Conservation (phyloP, 2,113 vertebrate genomes). For the Scolopax mira region DNA sequence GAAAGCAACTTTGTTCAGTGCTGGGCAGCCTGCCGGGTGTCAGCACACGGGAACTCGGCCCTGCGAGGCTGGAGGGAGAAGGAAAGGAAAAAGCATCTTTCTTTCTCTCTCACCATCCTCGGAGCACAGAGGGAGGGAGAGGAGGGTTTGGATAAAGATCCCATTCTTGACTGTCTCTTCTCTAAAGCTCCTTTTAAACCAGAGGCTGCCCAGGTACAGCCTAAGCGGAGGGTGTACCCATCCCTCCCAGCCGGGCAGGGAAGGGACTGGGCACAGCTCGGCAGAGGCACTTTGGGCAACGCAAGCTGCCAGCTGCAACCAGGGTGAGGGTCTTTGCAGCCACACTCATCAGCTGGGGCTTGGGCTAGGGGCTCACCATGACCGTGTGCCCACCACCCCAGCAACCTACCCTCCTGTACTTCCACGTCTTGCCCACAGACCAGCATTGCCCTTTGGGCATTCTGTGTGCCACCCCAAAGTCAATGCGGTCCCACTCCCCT, state of each 20-base stretch:
- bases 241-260: not conserved
- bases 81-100: conserved; percentile 51
- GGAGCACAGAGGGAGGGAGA: conserved; percentile 23
- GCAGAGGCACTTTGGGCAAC: not conserved
- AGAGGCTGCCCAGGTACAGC: not conserved
- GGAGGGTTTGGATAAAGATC: conserved; percentile 38
- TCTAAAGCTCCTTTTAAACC: not conserved
- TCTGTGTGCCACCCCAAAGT: not conserved
- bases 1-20: conserved; percentile 50
- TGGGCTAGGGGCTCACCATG: fast-evolving
- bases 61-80: not conserved
- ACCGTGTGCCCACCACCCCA: not conserved
- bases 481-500: not conserved
- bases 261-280: fast-evolving
- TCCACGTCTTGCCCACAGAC: not conserved
- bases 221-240: not conserved
- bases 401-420: not conserved
- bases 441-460: not conserved
- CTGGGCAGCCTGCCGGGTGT: conserved; percentile 57
- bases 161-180: conserved; percentile 23
- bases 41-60: not conserved
- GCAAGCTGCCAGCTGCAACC: not conserved
- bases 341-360: not conserved
- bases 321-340: not conserved
- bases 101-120: conserved; percentile 11